These are phyloP conservation scores for Dermochelys coriacea DNA, from an alignment of 2,797 vertebrate genomes.

Conservation along the genomic window DNA sequence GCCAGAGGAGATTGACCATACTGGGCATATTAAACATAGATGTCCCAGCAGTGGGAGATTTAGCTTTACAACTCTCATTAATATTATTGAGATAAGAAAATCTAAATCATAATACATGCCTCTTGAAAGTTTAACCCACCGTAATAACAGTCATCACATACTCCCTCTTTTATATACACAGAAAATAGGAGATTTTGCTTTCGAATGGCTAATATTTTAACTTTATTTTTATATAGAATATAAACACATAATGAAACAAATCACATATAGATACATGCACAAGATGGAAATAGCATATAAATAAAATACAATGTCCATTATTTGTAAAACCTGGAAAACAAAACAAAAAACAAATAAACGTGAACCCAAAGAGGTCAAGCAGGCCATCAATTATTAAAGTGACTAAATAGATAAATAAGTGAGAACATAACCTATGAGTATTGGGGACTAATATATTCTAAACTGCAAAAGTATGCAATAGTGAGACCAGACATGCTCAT, in stretches of 20 bases:
- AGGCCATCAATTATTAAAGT: background rate
- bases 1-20: background rate
- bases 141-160: background rate
- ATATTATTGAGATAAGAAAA: background rate
- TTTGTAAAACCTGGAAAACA: background rate
- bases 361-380: background rate
- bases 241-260: background rate
- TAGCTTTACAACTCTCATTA: background rate
- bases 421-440: background rate
- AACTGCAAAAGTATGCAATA: background rate
- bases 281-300: background rate
- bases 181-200: background rate
- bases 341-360: background rate
- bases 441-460: background rate
- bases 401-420: background rate
- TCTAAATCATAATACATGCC: background rate
- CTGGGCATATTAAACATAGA: background rate
- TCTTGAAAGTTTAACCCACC: background rate
- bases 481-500: background rate
- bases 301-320: background rate
- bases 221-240: background rate
- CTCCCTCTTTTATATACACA: background rate
- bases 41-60: background rate
- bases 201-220: background rate
- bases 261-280: background rate